Evolutionary conservation across 1,140 invertebrate species (phyloP).

Genomic region (Drosophila varians): DNA sequence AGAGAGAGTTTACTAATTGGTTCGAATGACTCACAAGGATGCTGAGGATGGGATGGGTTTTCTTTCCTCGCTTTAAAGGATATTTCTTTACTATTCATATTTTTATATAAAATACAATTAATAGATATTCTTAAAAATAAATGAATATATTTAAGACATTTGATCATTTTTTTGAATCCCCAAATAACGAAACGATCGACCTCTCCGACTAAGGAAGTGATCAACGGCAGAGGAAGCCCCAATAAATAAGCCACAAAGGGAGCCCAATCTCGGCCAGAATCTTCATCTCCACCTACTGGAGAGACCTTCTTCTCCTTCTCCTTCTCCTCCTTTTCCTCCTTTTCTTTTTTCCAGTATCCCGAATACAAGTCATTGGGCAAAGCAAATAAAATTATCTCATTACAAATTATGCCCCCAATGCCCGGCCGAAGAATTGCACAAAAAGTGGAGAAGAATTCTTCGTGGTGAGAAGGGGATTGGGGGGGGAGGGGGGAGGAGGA

Average conservation of each 20-base stretch:
- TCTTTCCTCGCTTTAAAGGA: too few species aligned
- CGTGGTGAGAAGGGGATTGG: too few species aligned
- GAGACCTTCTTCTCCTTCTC: neutral
- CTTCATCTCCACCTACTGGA: conserved; percentile 1
- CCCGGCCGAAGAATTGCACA: neutral
- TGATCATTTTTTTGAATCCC: too few species aligned
- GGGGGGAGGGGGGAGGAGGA: neutral
- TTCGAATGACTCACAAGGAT: conserved; percentile 18
- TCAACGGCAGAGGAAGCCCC: neutral
- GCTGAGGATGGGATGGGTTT: too few species aligned
- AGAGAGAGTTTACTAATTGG: conserved; percentile 25
- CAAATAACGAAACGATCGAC: neutral
- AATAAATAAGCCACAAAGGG: conserved; percentile 26
- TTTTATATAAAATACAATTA: too few species aligned
- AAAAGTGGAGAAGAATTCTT: neutral
- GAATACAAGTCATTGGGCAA: conserved; percentile 58
- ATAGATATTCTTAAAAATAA: too few species aligned
- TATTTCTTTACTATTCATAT: too few species aligned
- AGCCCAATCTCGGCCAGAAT: conserved; percentile 4
- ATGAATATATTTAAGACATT: too few species aligned
- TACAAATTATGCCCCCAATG: conserved; percentile 77
- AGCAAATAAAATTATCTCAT: conserved; percentile 82
- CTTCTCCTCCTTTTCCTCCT: neutral
- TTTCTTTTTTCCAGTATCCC: neutral
- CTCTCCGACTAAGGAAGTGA: conserved; percentile 1